Evolutionary conservation across 1,140 invertebrate species (phyloP).

Genomic region (Drosophila ohnishii): DNA sequence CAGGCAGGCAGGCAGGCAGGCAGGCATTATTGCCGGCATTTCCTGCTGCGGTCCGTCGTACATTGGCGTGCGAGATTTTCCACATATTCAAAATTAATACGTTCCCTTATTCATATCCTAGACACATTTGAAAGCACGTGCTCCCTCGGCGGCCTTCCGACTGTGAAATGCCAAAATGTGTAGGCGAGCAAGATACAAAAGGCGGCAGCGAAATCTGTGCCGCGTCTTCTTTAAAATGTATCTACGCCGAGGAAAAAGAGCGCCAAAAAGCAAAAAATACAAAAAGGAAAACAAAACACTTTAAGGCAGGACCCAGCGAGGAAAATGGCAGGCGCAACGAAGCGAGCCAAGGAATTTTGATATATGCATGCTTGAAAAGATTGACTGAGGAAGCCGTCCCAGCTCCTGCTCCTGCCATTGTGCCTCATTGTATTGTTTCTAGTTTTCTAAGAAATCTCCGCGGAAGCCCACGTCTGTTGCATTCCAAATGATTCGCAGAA

Average conservation of each 20-base stretch:
- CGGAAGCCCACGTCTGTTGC: slow-evolving; percentile 16
- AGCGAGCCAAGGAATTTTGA: slow-evolving; percentile 45
- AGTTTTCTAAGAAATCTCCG: slow-evolving; percentile 41
- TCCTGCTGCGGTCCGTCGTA: slow-evolving; percentile 47
- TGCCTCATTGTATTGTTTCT: slow-evolving; percentile 40
- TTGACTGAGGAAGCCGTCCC: slow-evolving; percentile 9
- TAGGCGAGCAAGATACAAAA: slow-evolving; percentile 25
- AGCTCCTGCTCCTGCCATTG: slow-evolving; percentile 13
- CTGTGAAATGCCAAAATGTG: slow-evolving; percentile 61
- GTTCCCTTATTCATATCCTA: slow-evolving; percentile 76
- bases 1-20: slow-evolving; percentile 29
- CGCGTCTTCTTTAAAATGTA: slow-evolving; percentile 27
- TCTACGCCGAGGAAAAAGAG: not conserved
- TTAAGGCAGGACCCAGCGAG: slow-evolving; percentile 36
- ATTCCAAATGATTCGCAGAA: slow-evolving; percentile 31
- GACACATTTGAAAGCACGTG: slow-evolving; percentile 76
- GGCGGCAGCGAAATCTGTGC: slow-evolving; percentile 27
- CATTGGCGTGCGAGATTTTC: slow-evolving; percentile 73
- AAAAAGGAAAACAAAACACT: slow-evolving; percentile 20
- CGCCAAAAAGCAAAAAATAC: not conserved
- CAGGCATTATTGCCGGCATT: slow-evolving; percentile 65
- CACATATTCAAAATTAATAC: slow-evolving; percentile 81
- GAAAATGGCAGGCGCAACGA: slow-evolving; percentile 35
- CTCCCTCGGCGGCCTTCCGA: slow-evolving; percentile 59
- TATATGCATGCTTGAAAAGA: slow-evolving; percentile 19